Base-by-base conservation (phyloP, 2,797 vertebrate species). In the Liparis tanakae region DNA sequence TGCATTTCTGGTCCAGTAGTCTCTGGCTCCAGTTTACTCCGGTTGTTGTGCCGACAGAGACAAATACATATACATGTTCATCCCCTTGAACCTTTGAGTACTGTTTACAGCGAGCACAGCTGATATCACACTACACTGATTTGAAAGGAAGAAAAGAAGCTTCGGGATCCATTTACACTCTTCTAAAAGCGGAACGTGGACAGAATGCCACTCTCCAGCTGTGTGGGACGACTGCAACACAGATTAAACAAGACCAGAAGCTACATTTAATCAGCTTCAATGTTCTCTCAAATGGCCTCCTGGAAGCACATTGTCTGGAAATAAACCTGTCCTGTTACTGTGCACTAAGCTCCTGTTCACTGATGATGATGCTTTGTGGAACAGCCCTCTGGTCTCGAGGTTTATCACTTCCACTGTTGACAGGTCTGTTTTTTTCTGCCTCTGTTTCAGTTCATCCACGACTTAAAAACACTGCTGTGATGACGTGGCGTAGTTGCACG, bases 341-440 rank as follows among this genome's bases (percentile, higher is more conserved):
- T 30, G 25, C 68, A 78, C 58, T 43, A 51, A 41, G 50, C 65
- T 36, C 10, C 48, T 65, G 59, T 78, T 72, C 65, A 10, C 41
- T 57, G 64, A 79, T 79, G 56, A 36, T 0, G 4, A 6, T 50
- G 33, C 44, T 64, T 70, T 59, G 59, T 44, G 43, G 34, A 75
- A 36, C 43, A 72, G 56, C 57, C 58, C 68, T 63, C 46, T 18
- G 67, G 80, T 76, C 34, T 15, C 55, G 25, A 59, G 51, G 72
- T 79, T 80, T 44, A 70, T 84, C 72, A 51, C 69, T 22, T 58
- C 54, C 60, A 72, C 37, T 84, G 55, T 76, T 69, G 73, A 64
- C 66, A 72, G 69, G 70, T 51, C 67, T 62, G 60, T 82, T 71
- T 83, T 67, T 44, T 44, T 12, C 37, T 10, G 2, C 37, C 7